Conservation (phyloP, 2,888 invertebrate species). For the Himalopsyche japonica region DNA sequence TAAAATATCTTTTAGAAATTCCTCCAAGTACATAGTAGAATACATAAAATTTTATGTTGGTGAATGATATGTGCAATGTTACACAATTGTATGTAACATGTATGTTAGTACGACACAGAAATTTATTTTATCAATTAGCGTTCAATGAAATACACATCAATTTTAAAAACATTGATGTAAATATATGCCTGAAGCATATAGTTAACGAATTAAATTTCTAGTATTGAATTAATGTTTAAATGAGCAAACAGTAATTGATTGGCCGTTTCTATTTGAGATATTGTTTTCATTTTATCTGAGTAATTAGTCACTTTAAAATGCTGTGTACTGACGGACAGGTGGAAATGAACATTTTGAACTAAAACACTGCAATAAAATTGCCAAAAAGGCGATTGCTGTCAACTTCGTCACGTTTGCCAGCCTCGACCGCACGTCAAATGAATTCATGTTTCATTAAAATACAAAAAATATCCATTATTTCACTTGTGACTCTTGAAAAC, state of each 20-base stretch:
- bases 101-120: no score
- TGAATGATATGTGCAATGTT: no score
- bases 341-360: slow-evolving; percentile 35
- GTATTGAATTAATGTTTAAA: not conserved
- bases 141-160: no score
- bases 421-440: slow-evolving; percentile 25
- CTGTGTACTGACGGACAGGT: slow-evolving; percentile 24
- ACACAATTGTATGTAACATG: no score
- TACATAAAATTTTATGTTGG: no score
- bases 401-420: not conserved
- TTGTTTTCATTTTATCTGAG: not conserved
- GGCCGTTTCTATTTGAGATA: not conserved
- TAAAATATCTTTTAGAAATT: no score
- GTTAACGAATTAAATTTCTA: not conserved
- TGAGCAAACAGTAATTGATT: not conserved
- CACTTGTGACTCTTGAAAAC: not conserved
- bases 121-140: no score
- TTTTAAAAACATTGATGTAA: no score
- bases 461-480: slow-evolving; percentile 19
- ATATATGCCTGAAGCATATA: no score
- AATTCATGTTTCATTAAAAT: slow-evolving; percentile 24
- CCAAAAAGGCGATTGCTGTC: slow-evolving; percentile 23
- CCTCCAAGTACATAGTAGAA: no score
- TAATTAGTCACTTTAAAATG: slow-evolving; percentile 5
- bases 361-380: slow-evolving; percentile 34